Evolutionary conservation across 1,140 invertebrate genomes (phyloP).

Genomic region (Grapholita molesta): DNA sequence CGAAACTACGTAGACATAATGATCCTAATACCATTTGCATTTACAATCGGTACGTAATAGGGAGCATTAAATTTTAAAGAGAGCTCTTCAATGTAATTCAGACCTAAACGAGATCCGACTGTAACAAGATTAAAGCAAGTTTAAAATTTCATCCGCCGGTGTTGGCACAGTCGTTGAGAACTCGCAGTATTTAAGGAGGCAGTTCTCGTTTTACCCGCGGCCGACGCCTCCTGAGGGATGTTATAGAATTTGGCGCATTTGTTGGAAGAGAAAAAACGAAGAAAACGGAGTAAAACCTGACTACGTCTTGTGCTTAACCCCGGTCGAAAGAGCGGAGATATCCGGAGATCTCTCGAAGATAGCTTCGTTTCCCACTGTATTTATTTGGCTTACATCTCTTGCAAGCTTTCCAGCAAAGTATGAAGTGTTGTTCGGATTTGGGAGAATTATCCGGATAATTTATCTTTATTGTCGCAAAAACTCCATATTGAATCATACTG

Average conservation of each 20-base stretch:
- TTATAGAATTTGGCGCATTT: constrained; percentile 58
- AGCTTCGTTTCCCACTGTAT: constrained; percentile 30
- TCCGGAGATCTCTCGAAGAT: constrained; percentile 28
- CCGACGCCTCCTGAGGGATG: constrained; percentile 42
- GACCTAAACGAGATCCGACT: constrained; percentile 38
- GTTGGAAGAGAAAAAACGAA: constrained; percentile 44
- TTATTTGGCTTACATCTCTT: constrained; percentile 39
- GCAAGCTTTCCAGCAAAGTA: constrained; percentile 24
- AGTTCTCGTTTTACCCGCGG: constrained; percentile 48
- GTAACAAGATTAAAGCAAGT: constrained; percentile 30
- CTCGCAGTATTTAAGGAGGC: constrained; percentile 51
- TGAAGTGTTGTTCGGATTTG: constrained; percentile 17
- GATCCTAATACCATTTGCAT: background rate
- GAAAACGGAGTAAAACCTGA: constrained; percentile 31
- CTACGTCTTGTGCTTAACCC: constrained; percentile 28
- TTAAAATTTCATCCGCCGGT: constrained; percentile 49
- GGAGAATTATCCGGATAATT: constrained; percentile 23
- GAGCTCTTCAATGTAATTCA: constrained; percentile 30
- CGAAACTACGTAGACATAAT: background rate
- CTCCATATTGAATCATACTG: background rate
- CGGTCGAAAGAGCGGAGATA: constrained; percentile 33
- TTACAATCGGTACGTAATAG: constrained; percentile 6
- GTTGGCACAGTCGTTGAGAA: constrained; percentile 48
- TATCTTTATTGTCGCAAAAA: background rate
- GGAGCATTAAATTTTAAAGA: background rate